Percentiles rank a stretch among this genome's conserved stretches.
Evolutionary conservation across 2,797 vertebrate genomes (phyloP).

Genomic region (Neosilurus hyrtlii): DNA sequence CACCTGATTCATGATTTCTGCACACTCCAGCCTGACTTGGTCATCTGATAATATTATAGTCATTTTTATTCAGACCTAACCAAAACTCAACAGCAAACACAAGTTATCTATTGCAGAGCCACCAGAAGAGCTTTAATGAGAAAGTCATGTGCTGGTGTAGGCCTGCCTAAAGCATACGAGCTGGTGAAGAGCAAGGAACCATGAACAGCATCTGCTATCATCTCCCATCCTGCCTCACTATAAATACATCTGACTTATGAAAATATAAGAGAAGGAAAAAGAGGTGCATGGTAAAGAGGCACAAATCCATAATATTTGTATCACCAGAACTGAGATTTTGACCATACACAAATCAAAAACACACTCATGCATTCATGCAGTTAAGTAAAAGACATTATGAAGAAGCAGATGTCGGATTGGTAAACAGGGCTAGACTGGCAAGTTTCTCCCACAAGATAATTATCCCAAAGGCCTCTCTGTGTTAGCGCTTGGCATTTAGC

Average conservation of each 20-base stretch:
- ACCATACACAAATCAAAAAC: constrained; percentile 19
- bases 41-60: background rate
- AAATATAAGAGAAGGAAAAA: constrained; percentile 32
- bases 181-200: constrained; percentile 50
- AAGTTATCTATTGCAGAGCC: constrained; percentile 45
- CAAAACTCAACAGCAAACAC: constrained; percentile 5
- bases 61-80: constrained; percentile 29
- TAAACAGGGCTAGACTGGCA: constrained; percentile 26
- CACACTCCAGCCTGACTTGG: constrained; percentile 19
- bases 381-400: background rate
- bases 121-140: constrained; percentile 51
- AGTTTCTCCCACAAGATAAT: constrained; percentile 33
- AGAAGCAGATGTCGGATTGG: constrained; percentile 25
- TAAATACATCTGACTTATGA: constrained; percentile 45
- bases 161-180: constrained; percentile 38
- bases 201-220: constrained; percentile 55
- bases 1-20: constrained; percentile 40
- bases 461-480: constrained; percentile 44
- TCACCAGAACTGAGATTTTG: constrained; percentile 1
- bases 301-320: constrained; percentile 1
- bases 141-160: constrained; percentile 53
- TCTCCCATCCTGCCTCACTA: constrained; percentile 47
- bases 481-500: constrained; percentile 47
- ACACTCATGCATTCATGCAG: constrained; percentile 37
- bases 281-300: background rate